phyloP scores from a whole-genome alignment of 1,140 invertebrate species.

The Sesamia nonagrioides region DNA sequence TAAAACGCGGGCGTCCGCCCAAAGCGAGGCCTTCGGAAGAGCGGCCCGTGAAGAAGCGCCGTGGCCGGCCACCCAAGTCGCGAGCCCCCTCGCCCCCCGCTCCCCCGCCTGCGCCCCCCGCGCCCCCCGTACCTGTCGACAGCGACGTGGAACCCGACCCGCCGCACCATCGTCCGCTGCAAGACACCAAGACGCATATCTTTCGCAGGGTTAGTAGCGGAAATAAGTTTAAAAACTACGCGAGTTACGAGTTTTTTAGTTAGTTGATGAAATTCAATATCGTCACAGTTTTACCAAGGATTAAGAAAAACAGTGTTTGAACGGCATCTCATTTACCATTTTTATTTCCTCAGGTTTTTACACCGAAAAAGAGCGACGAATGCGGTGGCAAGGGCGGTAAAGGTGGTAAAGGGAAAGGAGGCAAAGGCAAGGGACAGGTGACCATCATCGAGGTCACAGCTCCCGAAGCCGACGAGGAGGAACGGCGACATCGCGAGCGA shows the following conservation, averaged over 20 bases:
- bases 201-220: slow-evolving; percentile 71
- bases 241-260: too few species aligned
- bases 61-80: slow-evolving; percentile 73
- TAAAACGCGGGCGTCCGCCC: slow-evolving; percentile 76
- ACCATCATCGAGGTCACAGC: slow-evolving; percentile 85
- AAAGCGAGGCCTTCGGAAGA: slow-evolving; percentile 61
- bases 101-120: slow-evolving; percentile 61
- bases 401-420: slow-evolving; percentile 89
- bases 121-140: slow-evolving; percentile 63
- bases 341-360: slow-evolving; percentile 71
- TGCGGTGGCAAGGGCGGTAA: slow-evolving; percentile 89
- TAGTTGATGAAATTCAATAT: too few species aligned
- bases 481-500: slow-evolving; percentile 65
- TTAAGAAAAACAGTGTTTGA: too few species aligned
- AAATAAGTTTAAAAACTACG: too few species aligned
- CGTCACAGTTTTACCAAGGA: too few species aligned
- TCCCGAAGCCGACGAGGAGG: slow-evolving; percentile 69
- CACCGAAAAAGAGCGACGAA: slow-evolving; percentile 87
- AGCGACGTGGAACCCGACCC: slow-evolving; percentile 70
- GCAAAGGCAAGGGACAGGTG: slow-evolving; percentile 89
- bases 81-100: slow-evolving; percentile 61
- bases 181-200: slow-evolving; percentile 78
- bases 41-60: slow-evolving; percentile 71
- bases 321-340: too few species aligned
- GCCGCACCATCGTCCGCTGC: slow-evolving; percentile 62